Evolutionary conservation across 2,113 vertebrate species (phyloP).

Genomic region (Apodemus sylvaticus): DNA sequence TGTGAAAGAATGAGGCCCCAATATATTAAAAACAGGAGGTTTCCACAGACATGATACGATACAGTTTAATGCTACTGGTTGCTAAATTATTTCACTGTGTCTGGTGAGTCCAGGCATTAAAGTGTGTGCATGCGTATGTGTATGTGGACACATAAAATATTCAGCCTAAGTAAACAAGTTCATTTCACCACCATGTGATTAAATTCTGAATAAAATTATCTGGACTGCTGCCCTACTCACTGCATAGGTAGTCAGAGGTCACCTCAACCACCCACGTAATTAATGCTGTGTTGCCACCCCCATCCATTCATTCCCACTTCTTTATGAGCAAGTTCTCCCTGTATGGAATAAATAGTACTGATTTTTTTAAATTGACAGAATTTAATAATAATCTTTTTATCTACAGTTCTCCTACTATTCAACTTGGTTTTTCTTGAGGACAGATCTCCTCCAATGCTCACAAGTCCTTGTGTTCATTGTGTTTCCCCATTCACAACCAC

Average conservation of each 20-base stretch:
- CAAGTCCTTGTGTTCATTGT: neutral
- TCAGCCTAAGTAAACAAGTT: neutral
- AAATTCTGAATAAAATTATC: conserved; percentile 19
- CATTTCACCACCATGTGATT: neutral
- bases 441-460: conserved; percentile 31
- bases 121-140: neutral
- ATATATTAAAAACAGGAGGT: neutral
- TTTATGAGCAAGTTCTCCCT: neutral
- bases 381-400: conserved; percentile 39
- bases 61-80: neutral
- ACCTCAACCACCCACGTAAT: neutral
- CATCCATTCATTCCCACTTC: neutral
- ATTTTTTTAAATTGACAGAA: neutral
- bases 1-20: neutral
- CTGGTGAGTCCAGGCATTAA: neutral
- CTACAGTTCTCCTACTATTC: neutral
- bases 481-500: conserved; percentile 10
- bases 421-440: conserved; percentile 25
- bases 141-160: neutral
- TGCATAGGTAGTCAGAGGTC: neutral
- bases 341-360: neutral
- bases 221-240: neutral
- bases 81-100: neutral
- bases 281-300: neutral
- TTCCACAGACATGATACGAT: too few relatives aligned